Evolutionary conservation across 2,113 vertebrate genomes (phyloP).

Genomic region (Malurus elegans): DNA sequence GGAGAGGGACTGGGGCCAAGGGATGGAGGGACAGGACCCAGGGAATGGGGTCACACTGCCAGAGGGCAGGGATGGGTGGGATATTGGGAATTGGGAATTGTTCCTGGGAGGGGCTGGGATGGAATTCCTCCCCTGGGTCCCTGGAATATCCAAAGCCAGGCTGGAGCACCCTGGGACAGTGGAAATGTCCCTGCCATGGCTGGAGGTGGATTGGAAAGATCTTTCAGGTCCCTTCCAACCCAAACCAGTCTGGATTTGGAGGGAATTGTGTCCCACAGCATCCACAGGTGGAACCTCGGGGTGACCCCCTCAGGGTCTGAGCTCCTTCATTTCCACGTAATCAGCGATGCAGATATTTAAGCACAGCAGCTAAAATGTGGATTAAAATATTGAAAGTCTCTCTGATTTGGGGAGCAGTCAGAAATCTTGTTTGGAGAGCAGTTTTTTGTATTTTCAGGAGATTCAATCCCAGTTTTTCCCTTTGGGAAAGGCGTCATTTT

Average conservation of each 20-base stretch:
- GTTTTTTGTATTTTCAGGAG: not conserved
- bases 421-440: not conserved
- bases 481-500: not conserved
- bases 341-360: constrained; percentile 17
- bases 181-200: accelerated
- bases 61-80: not conserved
- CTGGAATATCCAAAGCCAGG: not conserved
- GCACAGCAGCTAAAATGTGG: not conserved
- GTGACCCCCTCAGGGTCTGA: not conserved
- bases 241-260: not conserved
- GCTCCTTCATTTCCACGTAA: constrained; percentile 10
- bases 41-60: not conserved
- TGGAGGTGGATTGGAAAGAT: accelerated
- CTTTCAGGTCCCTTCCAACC: not conserved
- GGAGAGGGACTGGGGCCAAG: not conserved
- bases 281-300: not conserved
- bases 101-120: not conserved
- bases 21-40: not conserved
- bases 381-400: not conserved
- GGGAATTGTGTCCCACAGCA: not conserved
- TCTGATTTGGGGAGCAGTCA: not conserved
- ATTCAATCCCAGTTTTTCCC: not conserved
- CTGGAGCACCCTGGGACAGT: accelerated
- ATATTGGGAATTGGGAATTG: not conserved
- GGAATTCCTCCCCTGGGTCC: not conserved